A percentile compares a stretch with the other conserved stretches of the same genome.
These are phyloP conservation scores for Hyperoodon ampullatus DNA, from an alignment of 2,113 vertebrate genomes.

Conservation along the genomic window DNA sequence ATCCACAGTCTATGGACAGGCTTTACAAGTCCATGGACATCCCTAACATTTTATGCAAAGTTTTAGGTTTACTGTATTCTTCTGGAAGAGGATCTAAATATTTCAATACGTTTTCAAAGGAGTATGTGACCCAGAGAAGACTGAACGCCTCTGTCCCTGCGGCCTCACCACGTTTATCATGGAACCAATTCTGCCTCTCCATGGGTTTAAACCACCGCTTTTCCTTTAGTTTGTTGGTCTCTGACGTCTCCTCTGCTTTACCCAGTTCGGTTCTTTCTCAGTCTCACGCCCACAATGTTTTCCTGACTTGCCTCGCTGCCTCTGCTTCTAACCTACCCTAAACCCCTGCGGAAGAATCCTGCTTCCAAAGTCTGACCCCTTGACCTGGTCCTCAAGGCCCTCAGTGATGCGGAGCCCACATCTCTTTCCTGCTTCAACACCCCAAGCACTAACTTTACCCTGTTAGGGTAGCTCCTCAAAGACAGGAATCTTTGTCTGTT, in stretches of 20 bases:
- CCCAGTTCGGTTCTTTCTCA: background rate
- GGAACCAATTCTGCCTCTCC: background rate
- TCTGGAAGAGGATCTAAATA: background rate
- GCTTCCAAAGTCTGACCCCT: background rate
- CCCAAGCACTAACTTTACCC: background rate
- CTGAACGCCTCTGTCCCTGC: background rate
- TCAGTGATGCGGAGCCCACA: background rate
- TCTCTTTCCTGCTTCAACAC: background rate
- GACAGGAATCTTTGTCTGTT: background rate
- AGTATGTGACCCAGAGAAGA: background rate
- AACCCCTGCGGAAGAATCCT: background rate
- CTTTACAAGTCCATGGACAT: background rate
- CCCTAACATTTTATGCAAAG: background rate
- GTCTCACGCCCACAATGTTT: background rate
- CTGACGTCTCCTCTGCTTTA: background rate
- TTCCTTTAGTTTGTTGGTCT: background rate
- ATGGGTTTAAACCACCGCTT: background rate
- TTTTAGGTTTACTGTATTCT: background rate
- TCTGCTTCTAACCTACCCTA: background rate
- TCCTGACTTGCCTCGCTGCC: background rate
- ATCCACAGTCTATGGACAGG: background rate
- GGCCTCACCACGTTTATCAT: background rate
- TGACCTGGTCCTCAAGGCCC: background rate
- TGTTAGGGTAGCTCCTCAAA: background rate
- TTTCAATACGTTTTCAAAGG: background rate